Evolutionary conservation across 2,113 vertebrate genomes (phyloP).

Genomic region (Alectura lathami): DNA sequence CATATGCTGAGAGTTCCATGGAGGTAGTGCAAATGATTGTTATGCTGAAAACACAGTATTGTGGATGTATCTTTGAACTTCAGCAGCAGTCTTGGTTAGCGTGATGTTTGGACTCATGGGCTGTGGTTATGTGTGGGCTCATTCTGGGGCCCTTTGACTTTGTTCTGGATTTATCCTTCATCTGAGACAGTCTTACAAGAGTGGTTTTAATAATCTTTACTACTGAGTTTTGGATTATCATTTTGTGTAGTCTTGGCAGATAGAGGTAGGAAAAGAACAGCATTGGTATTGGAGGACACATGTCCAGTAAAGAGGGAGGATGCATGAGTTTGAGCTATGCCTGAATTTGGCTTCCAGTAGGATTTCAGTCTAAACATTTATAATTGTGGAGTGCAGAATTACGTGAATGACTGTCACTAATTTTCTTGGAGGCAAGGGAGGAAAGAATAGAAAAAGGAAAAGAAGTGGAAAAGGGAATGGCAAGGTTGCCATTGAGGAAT

Average conservation of each 20-base stretch:
- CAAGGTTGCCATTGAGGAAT: neutral
- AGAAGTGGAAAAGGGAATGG: neutral
- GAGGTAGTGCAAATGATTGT: neutral
- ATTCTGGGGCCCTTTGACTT: neutral
- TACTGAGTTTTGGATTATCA: neutral
- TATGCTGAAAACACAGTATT: neutral
- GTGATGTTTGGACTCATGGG: neutral
- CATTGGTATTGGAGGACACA: accelerated
- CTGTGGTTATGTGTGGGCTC: neutral
- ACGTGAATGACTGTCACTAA: neutral
- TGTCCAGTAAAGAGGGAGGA: neutral
- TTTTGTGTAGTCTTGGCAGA: neutral
- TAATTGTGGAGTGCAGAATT: neutral
- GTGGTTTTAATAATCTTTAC: neutral
- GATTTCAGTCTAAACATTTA: neutral
- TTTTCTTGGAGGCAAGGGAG: neutral
- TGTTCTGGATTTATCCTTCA: neutral
- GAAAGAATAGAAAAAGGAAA: neutral
- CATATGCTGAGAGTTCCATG: neutral
- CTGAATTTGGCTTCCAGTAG: neutral
- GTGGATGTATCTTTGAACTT: neutral
- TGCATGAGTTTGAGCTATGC: neutral
- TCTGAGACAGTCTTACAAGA: neutral
- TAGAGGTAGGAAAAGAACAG: neutral
- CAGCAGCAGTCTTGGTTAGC: neutral